These are phyloP conservation scores for Conomelus anceps DNA, from an alignment of 2,888 invertebrate genomes.

Conservation along the genomic window DNA sequence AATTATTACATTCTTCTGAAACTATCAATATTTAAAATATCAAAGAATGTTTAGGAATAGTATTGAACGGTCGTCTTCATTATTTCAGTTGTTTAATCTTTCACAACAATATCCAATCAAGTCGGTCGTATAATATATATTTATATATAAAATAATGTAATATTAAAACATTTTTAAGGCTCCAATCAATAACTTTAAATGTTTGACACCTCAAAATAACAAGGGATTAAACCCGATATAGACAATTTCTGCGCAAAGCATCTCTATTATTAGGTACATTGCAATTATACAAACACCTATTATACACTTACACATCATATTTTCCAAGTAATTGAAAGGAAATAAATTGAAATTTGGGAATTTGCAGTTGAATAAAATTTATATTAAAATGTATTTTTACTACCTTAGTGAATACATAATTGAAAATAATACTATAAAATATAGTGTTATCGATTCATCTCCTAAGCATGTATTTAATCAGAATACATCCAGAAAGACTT, in stretches of 20 bases:
- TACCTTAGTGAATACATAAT: no score
- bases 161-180: neutral
- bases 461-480: no score
- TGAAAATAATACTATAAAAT: no score
- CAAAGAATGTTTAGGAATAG: no score
- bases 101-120: neutral
- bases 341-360: neutral
- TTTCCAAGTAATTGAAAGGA: neutral
- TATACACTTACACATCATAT: neutral
- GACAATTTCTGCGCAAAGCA: neutral
- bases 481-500: no score
- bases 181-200: neutral
- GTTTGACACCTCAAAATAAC: neutral
- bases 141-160: neutral
- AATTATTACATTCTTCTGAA: no score
- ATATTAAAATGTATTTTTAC: no score
- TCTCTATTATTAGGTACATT: neutral
- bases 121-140: neutral
- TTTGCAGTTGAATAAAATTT: neutral
- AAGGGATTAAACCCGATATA: neutral
- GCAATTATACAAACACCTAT: neutral
- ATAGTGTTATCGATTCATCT: no score
- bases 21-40: no score
- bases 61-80: neutral
- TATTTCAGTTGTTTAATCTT: neutral